phyloP scores from a whole-genome alignment of 1,140 invertebrate genomes.

The Diprion similis region DNA sequence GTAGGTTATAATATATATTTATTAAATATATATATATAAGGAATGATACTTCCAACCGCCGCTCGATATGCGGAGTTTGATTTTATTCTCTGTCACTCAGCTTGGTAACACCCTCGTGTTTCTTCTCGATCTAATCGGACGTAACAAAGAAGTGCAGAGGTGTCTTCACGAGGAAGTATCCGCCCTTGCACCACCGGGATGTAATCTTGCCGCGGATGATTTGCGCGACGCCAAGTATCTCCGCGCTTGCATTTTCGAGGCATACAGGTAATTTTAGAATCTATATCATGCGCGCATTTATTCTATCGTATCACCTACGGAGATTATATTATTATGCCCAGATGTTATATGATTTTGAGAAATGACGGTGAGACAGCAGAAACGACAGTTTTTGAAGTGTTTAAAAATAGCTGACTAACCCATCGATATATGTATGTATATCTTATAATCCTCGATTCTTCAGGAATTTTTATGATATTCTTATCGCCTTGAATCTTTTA shows the following conservation, averaged over 20 bases:
- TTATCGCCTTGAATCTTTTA: not conserved
- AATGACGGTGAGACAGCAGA: too few species aligned
- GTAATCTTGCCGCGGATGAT: constrained; percentile 66
- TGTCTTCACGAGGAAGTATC: constrained; percentile 78
- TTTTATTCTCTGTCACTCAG: constrained; percentile 54
- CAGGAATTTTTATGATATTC: not conserved
- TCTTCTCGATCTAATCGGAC: constrained; percentile 77
- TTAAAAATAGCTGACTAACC: too few species aligned
- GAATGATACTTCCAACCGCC: not conserved
- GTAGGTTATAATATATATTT: not conserved
- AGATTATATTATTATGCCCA: too few species aligned
- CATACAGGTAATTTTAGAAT: constrained; percentile 65
- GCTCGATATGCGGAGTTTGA: not conserved
- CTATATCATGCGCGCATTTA: not conserved
- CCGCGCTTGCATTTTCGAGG: constrained; percentile 86
- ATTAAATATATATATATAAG: not conserved
- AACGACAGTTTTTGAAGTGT: too few species aligned
- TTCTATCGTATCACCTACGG: too few species aligned
- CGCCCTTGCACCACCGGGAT: constrained; percentile 64
- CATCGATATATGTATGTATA: too few species aligned
- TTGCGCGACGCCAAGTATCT: constrained; percentile 76
- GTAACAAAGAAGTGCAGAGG: constrained; percentile 72
- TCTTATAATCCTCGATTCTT: not conserved
- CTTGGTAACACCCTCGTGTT: constrained; percentile 84
- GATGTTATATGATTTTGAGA: too few species aligned